These are phyloP conservation scores for Oriolus oriolus DNA, from an alignment of 2,113 vertebrate genomes.

Conservation along the genomic window DNA sequence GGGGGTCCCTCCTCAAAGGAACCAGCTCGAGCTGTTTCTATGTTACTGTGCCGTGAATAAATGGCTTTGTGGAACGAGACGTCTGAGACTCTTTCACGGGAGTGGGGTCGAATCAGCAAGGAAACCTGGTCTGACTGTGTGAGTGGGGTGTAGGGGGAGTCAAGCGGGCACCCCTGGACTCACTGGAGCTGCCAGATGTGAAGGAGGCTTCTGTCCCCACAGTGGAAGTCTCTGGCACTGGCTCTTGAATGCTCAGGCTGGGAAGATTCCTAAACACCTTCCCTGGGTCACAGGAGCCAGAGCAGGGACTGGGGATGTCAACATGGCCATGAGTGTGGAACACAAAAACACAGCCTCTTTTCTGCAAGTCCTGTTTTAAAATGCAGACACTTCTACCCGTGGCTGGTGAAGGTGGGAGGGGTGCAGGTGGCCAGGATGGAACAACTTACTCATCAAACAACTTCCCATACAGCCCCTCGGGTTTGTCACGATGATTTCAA, in stretches of 20 bases:
- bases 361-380: neutral
- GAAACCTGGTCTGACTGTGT: neutral
- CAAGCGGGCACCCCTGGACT: neutral
- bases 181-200: neutral
- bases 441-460: rapidly evolving
- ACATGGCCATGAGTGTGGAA: neutral
- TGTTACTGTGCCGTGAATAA: neutral
- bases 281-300: neutral
- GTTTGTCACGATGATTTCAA: no score
- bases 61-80: neutral
- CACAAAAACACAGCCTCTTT: neutral
- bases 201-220: neutral
- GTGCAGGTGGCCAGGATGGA: neutral
- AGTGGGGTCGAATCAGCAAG: neutral
- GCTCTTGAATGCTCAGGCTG: neutral
- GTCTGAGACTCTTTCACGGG: neutral
- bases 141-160: neutral
- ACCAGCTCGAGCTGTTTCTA: neutral
- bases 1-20: neutral
- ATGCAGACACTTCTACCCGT: neutral
- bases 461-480: rapidly evolving
- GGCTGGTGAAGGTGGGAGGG: neutral
- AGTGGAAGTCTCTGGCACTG: neutral
- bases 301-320: neutral
- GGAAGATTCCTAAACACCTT: neutral